Conservation (phyloP, 2,113 vertebrate genomes). For the Pituophis catenifer region DNA sequence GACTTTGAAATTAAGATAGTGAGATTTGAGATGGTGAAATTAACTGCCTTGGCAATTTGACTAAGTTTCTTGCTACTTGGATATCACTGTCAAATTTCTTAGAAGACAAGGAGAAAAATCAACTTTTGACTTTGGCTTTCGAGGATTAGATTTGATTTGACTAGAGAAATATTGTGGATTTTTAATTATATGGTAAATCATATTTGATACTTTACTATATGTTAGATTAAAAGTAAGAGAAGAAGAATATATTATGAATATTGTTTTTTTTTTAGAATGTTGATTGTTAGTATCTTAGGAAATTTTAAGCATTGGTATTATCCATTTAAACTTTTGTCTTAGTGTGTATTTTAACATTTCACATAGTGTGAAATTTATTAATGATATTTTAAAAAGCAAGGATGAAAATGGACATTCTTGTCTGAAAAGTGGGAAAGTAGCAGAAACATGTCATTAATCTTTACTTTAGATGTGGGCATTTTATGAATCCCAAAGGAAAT, state of each 20-base stretch:
- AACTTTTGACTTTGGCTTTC: neutral
- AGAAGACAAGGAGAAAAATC: neutral
- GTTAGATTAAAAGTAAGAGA: neutral
- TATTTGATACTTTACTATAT: neutral
- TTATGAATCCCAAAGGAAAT: neutral
- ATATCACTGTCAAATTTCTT: no score
- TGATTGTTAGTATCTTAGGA: neutral
- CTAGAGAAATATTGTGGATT: neutral
- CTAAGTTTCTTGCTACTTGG: no score
- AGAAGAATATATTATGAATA: neutral
- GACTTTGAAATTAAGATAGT: no score
- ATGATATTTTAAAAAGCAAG: neutral
- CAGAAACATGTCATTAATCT: neutral
- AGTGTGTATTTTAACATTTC: neutral
- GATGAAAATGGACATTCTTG: neutral
- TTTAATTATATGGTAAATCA: neutral
- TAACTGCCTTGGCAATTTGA: no score
- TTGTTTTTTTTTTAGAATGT: neutral
- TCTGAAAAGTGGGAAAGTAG: neutral
- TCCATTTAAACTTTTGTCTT: neutral
- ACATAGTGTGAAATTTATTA: neutral
- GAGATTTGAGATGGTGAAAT: no score
- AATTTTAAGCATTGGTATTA: neutral
- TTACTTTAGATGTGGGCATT: neutral
- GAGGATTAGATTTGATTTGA: neutral